Percentiles rank a stretch among this genome's conserved stretches.
These are phyloP conservation scores for Folsomia candida DNA, from an alignment of 2,888 invertebrate species.

Conservation along the genomic window DNA sequence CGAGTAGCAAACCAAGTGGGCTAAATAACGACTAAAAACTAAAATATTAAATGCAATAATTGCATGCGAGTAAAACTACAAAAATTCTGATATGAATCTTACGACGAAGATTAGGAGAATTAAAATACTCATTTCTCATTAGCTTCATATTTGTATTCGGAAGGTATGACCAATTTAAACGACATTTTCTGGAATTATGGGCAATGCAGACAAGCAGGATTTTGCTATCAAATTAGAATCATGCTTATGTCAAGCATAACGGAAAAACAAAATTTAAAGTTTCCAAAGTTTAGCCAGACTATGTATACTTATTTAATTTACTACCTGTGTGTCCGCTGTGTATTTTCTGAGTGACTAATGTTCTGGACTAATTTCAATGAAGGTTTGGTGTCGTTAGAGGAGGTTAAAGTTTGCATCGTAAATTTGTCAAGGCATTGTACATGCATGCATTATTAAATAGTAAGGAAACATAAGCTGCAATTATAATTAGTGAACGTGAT, in stretches of 20 bases:
- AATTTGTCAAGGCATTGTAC: not conserved
- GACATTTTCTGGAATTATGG: not conserved
- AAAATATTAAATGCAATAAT: constrained; percentile 1
- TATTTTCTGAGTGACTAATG: too few species aligned
- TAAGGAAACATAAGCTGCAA: not conserved
- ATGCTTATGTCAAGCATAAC: not conserved
- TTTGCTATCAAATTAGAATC: not conserved
- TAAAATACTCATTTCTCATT: not conserved
- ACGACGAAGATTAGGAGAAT: not conserved
- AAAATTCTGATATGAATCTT: constrained; percentile 2
- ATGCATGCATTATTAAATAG: not conserved
- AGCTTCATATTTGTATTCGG: constrained; percentile 1
- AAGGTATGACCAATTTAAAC: not conserved
- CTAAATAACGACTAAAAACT: not conserved
- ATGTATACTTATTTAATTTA: too few species aligned
- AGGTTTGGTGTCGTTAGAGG: not conserved
- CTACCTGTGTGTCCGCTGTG: too few species aligned
- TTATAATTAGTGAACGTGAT: not conserved
- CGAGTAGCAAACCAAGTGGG: not conserved
- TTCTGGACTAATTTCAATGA: not conserved
- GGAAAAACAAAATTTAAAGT: not conserved
- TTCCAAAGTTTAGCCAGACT: not conserved
- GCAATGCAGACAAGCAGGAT: not conserved
- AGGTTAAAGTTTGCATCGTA: not conserved
- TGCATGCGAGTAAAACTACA: not conserved